Evolutionary conservation across 2,888 invertebrate genomes (phyloP).

Genomic region (Sepiola atlantica): DNA sequence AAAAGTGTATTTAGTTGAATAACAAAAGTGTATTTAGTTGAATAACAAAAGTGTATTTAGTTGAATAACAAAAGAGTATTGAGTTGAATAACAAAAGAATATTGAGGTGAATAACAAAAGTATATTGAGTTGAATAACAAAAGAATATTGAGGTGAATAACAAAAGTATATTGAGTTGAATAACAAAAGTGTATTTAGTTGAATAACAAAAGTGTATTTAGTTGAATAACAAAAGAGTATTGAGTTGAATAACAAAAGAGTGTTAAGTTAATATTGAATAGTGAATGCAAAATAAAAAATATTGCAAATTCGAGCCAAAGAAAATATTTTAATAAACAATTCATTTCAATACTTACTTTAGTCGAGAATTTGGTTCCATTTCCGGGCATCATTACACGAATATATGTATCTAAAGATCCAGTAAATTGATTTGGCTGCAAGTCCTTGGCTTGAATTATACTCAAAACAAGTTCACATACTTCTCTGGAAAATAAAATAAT

Average conservation of each 20-base stretch:
- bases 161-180: not conserved
- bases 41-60: too few species aligned
- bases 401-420: constrained; percentile 83
- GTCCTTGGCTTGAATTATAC: constrained; percentile 85
- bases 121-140: too few species aligned
- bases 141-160: not conserved
- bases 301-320: not conserved
- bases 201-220: too few species aligned
- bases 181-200: too few species aligned
- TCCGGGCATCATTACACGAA: constrained; percentile 84
- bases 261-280: not conserved
- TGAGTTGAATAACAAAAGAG: not conserved
- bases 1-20: too few species aligned
- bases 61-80: too few species aligned
- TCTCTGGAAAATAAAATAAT: constrained; percentile 75
- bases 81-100: too few species aligned
- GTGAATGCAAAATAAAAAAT: not conserved
- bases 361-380: constrained; percentile 76
- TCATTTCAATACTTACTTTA: constrained; percentile 71
- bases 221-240: too few species aligned
- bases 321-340: not conserved
- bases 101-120: too few species aligned
- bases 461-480: constrained; percentile 80
- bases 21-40: too few species aligned
- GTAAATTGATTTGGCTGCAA: constrained; percentile 78